Evolutionary conservation across 2,888 invertebrate genomes (phyloP).

Genomic region (Lissocephala sabroskyi): DNA sequence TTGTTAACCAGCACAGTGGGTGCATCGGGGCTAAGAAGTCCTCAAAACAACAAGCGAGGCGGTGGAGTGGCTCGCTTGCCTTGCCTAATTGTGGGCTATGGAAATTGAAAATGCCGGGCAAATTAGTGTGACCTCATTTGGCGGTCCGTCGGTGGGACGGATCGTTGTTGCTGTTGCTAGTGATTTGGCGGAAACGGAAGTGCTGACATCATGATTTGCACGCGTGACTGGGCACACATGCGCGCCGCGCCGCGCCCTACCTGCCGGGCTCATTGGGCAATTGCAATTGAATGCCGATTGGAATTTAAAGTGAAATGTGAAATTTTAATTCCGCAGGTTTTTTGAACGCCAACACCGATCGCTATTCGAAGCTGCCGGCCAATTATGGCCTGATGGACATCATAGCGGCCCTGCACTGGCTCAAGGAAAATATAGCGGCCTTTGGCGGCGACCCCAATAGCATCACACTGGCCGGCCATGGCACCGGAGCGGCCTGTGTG

Average conservation of each 20-base stretch:
- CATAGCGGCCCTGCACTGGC: slow-evolving; percentile 96
- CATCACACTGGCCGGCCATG: slow-evolving; percentile 95
- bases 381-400: slow-evolving; percentile 99
- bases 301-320: slow-evolving; percentile 12
- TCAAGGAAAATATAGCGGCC: slow-evolving; percentile 93
- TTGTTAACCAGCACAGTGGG: slow-evolving; percentile 24
- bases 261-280: no score
- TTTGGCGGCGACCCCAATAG: slow-evolving; percentile 96
- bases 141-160: background rate
- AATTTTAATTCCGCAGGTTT: slow-evolving; percentile 77
- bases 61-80: no score
- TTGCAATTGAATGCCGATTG: slow-evolving; percentile 3
- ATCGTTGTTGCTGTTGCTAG: slow-evolving; percentile 2
- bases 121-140: slow-evolving; percentile 50
- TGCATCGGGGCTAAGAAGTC: no score
- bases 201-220: slow-evolving; percentile 61
- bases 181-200: slow-evolving; percentile 50
- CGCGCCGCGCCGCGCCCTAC: slow-evolving; percentile 19
- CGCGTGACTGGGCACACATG: slow-evolving; percentile 53
- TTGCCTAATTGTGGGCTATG: slow-evolving; percentile 5
- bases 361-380: slow-evolving; percentile 87
- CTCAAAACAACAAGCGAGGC: no score
- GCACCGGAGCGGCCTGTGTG: slow-evolving; percentile 96
- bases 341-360: slow-evolving; percentile 90
- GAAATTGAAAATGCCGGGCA: slow-evolving; percentile 37